Base-by-base conservation (phyloP, 2,888 invertebrate species). In the Portevinia maculata region DNA sequence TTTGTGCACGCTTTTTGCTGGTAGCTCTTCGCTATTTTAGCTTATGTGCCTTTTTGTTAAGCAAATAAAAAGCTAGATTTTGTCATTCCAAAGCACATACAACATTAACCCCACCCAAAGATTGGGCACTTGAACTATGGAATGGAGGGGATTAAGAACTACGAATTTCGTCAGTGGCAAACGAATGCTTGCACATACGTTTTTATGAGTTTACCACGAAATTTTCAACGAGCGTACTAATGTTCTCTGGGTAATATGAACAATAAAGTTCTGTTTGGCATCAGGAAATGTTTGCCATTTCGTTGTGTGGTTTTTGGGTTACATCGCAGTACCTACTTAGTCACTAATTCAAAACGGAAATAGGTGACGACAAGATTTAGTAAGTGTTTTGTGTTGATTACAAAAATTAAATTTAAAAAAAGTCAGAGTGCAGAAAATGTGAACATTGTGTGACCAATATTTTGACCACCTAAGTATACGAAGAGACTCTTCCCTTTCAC, bases 141-240 rank as follows among this genome's bases (percentile, higher is more conserved):
- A 9, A 53, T 19, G 48, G 17, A 30, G 28, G 9, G 9, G 67
- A 59, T 75, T 67, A 59, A 41, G 44, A 60, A 46, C 44, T 5
- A 34, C 44, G 48, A 78, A 60, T 78, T 70, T 83, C 50, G 65
- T 71, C 76, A 81, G 71, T 65, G 48, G 24, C 41, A 70, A 59
- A 64, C 11, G 34, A 76, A 70, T 78, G 78, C 83, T 83, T 76
- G 65, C 53, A 65, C 71, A 76, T 78, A 78, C 65, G 65, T 83
- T 83, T 83, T 83, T 83, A 78, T 71, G 53, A 37, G 76, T 60
- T 78, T 48, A 81, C 76, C 81, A 70, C 81, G 70, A 81, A 81
- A 81, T 60, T 81, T 76, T 71, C 75, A 71, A 81, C 79, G 81
- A 76, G 59, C 28, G 37, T 81, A 70, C 60, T 76, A 64, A 81